Base-by-base conservation (phyloP, 1,140 invertebrate species). In the Meloidogyne exigua region DNA sequence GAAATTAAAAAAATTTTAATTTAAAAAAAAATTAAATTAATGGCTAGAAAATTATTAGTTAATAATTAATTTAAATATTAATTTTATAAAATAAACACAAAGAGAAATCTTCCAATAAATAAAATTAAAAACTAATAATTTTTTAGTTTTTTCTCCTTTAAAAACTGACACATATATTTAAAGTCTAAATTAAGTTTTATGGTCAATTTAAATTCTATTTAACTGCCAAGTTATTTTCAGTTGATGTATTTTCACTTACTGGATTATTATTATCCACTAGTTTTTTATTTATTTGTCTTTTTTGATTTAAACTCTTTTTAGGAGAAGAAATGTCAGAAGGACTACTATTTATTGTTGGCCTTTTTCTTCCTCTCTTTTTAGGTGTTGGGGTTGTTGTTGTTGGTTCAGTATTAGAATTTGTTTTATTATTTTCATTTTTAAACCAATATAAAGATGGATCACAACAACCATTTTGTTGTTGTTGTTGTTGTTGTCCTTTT, bases 221-320 rank as follows among this genome's bases (percentile, higher is more conserved):
- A n/a, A 57, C 49, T 57, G 49, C 13, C 7, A n/a, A n/a, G 21
- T 57, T 57, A n/a, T 57, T 57, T 7, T 57, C 49, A 7, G 49
- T 57, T n/a, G 49, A 57, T 57, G 49, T n/a, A 57, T 57, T 57
- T 4, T 57, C n/a, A 18, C n/a, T 57, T 57, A n/a, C 18, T 57
- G 49, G 49, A 57, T 57, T 57, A n/a, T 57, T 39, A 39, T 39
- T 39, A 39, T 39, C 36, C 36, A 39, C 3, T 9, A 39, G 12
- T n/a, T 57, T n/a, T n/a, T 57, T 57, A 57, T 57, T 57, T 57
- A n/a, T 57, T 57, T 57, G 49, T 57, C 21, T n/a, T 57, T 57
- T 57, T 7, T 57, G 18, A 57, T 18, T n/a, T n/a, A 18, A 57
- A 57, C n/a, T 57, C 13, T 57, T 57, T 57, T 57, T 57, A 57